Evolutionary conservation across 2,888 invertebrate genomes (phyloP), one percentile per base, ranked within the genome.

Genomic region (Alcis repandata): DNA sequence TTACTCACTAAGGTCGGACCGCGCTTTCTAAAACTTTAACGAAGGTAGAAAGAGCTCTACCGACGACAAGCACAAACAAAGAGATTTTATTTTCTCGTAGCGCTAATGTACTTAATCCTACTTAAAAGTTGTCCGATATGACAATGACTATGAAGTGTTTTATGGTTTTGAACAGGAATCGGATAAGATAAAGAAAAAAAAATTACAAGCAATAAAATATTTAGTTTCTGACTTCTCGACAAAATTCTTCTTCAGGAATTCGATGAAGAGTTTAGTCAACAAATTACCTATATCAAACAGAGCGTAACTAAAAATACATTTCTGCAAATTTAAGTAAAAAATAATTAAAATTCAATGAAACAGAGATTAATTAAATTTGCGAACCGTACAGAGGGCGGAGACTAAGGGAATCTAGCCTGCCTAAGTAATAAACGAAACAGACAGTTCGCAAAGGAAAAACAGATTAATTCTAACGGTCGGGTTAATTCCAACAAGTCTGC

Each of bases 401-500:
- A 2, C 27, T 27, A 4, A 6, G 6, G 27, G 27, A 27, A 2
- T 9, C 27, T 51, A 8, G 33, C 19, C 20, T 51, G 36, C 33
- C 46, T 4, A 40, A 32, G 45, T 40, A 59, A 41, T 56, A 45
- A 59, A 57, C 1, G 46, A 46, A 61, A 46, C 19, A 49, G 22
- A 40, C 17, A 41, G 27, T 51, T 49, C 19, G 32, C 32, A 49
- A 58, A 51, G 32, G 27, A 36, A 66, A 61, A 61, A 45, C 48
- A 61, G 43, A 66, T 61, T 61, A 58, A 54, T 61, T 66, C 68
- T 65, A 61, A 68, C 52, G 57, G 59, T 59, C 58, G 27, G 27
- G 27, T 27, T 27, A 27, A 27, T 27, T 27, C 27, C 27, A 70
- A 63, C 59, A 75, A 79, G 79, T 74, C 75, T 62, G 68, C 67